Conservation (phyloP, 1,140 invertebrate species). For the Akabosia matsudoensis region DNA sequence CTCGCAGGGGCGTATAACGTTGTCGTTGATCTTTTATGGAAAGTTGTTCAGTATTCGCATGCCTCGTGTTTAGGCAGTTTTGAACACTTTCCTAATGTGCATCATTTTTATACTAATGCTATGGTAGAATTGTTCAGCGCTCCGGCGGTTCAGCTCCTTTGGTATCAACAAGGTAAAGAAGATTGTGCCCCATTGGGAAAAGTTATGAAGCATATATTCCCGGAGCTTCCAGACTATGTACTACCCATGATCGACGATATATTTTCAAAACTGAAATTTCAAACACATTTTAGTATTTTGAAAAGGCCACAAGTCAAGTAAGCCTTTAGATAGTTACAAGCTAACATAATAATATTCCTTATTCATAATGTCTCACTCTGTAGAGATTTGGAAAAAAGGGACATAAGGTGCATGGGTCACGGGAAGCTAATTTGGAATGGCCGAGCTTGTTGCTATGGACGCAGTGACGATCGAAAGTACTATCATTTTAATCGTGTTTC, state of each 20-base stretch:
- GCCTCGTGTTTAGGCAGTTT: background rate
- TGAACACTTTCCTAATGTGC: background rate
- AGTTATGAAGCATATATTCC: background rate
- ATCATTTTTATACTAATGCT: background rate
- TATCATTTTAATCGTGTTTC: background rate
- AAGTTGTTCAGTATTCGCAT: conserved; percentile 2
- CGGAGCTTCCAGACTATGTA: background rate
- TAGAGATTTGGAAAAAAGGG: background rate
- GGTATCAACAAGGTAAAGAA: background rate
- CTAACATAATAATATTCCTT: background rate
- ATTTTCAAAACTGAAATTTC: background rate
- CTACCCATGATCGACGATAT: background rate
- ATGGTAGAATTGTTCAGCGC: background rate
- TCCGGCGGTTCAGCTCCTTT: background rate
- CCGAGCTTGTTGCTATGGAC: background rate
- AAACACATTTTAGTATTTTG: background rate
- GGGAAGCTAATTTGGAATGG: background rate
- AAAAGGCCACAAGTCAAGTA: background rate
- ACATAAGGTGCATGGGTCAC: background rate
- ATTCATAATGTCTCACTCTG: background rate
- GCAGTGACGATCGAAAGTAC: background rate
- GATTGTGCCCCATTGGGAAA: background rate
- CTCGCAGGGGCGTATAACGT: background rate
- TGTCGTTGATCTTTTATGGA: background rate
- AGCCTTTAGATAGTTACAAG: background rate